Percentiles rank a stretch among this genome's conserved stretches.
These are phyloP conservation scores for Drosophila merina DNA, from an alignment of 2,888 invertebrate species.

Conservation along the genomic window DNA sequence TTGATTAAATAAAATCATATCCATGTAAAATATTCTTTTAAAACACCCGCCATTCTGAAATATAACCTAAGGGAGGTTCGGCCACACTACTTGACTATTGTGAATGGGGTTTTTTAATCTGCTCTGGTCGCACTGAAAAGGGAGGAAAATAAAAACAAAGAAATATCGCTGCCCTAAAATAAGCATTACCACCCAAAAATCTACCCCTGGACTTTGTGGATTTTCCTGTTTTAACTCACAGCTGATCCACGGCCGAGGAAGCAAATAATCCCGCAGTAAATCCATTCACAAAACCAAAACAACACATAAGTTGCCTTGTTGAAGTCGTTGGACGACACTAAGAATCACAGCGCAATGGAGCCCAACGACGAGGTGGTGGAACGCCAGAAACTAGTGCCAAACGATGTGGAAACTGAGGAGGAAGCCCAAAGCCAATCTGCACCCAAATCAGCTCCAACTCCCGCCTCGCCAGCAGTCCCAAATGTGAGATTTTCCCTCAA, in stretches of 20 bases:
- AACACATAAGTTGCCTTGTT: too few relatives aligned
- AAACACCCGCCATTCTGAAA: background rate
- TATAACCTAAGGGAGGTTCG: background rate
- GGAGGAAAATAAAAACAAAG: conserved; percentile 55
- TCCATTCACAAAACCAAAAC: too few relatives aligned
- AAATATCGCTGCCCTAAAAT: conserved; percentile 30
- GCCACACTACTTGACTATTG: conserved; percentile 4
- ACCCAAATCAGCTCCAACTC: conserved; percentile 82
- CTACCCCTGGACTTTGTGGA: too few relatives aligned
- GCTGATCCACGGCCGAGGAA: too few relatives aligned
- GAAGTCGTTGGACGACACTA: background rate
- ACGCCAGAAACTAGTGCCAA: conserved; percentile 83
- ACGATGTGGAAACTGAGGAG: conserved; percentile 83
- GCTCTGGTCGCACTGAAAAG: conserved; percentile 8
- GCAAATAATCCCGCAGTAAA: too few relatives aligned
- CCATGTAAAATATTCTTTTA: background rate
- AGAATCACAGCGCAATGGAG: conserved; percentile 75
- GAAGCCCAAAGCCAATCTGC: conserved; percentile 73
- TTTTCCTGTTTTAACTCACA: too few relatives aligned
- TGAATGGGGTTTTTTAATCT: background rate
- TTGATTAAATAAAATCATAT: conserved; percentile 25
- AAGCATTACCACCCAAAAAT: conserved; percentile 2
- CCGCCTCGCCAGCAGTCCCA: conserved; percentile 82
- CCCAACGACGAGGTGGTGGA: conserved; percentile 84
- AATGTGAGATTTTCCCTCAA: conserved; percentile 50